Evolutionary conservation across 2,797 vertebrate species (phyloP).

Genomic region (Rhinichthys osculus): DNA sequence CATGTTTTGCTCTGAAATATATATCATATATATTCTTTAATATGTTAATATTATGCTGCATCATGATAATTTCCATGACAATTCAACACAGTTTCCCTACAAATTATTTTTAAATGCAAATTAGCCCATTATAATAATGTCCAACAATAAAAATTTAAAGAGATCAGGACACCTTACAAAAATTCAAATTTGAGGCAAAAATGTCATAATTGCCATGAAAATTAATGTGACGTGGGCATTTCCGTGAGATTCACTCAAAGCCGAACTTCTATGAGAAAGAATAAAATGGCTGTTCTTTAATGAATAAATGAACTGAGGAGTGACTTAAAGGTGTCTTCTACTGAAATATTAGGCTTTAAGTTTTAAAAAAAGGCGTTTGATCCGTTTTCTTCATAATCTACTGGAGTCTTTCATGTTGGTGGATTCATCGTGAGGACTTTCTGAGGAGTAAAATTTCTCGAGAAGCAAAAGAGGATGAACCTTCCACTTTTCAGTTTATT

Average conservation of each 20-base stretch:
- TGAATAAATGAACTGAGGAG: slow-evolving; percentile 11
- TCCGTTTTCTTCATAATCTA: not conserved
- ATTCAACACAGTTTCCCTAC: not conserved
- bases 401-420: slow-evolving; percentile 24
- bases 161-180: not conserved
- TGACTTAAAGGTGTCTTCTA: slow-evolving; percentile 28
- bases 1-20: not conserved
- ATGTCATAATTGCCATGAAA: not conserved
- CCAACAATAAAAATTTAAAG: not conserved
- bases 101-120: not conserved
- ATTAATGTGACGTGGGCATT: not conserved
- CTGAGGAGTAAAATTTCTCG: slow-evolving; percentile 3
- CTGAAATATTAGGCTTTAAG: not conserved
- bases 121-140: not conserved
- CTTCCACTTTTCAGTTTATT: slow-evolving; percentile 6
- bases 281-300: not conserved
- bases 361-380: not conserved
- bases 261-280: not conserved
- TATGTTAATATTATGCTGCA: no score
- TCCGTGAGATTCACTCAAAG: not conserved
- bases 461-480: not conserved
- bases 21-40: no score
- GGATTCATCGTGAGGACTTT: slow-evolving; percentile 1
- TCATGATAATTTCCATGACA: not conserved
- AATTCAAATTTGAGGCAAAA: not conserved